phyloP scores from a whole-genome alignment of 2,797 vertebrate species.

The Pachyuromys duprasi region DNA sequence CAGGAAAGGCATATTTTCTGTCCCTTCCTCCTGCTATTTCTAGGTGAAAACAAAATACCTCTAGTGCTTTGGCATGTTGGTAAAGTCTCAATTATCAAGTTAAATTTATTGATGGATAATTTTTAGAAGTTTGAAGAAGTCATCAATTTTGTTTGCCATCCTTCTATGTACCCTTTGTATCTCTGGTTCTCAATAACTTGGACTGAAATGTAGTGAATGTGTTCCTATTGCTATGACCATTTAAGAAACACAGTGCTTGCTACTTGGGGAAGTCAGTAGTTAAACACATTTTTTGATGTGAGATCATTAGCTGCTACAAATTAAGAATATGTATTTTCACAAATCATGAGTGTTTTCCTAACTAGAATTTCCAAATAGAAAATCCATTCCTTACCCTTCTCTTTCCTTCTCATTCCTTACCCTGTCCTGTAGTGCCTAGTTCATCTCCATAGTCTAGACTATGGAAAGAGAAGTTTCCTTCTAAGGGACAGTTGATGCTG shows the following conservation, averaged over 20 bases:
- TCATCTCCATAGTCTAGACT: not conserved
- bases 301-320: constrained; percentile 4
- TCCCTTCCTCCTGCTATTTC: not conserved
- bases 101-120: constrained; percentile 33
- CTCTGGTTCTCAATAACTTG: not conserved
- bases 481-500: constrained; percentile 75
- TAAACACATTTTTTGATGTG: not conserved
- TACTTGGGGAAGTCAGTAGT: not conserved
- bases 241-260: constrained; percentile 7
- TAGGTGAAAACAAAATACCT: constrained; percentile 13
- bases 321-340: constrained; percentile 28
- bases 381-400: not conserved
- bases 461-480: constrained; percentile 48
- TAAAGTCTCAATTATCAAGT: not conserved
- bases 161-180: not conserved
- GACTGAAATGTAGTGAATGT: not conserved
- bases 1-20: constrained; percentile 2
- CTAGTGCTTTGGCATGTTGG: not conserved
- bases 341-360: constrained; percentile 3
- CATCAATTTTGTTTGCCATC: not conserved
- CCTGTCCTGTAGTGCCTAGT: not conserved
- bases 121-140: constrained; percentile 42
- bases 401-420: not conserved
- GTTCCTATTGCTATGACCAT: not conserved
- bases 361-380: constrained; percentile 55